A percentile compares a stretch with the other conserved stretches of the same genome.
These are phyloP conservation scores for Empidonax alnorum DNA, from an alignment of 2,113 vertebrate genomes.

Conservation along the genomic window DNA sequence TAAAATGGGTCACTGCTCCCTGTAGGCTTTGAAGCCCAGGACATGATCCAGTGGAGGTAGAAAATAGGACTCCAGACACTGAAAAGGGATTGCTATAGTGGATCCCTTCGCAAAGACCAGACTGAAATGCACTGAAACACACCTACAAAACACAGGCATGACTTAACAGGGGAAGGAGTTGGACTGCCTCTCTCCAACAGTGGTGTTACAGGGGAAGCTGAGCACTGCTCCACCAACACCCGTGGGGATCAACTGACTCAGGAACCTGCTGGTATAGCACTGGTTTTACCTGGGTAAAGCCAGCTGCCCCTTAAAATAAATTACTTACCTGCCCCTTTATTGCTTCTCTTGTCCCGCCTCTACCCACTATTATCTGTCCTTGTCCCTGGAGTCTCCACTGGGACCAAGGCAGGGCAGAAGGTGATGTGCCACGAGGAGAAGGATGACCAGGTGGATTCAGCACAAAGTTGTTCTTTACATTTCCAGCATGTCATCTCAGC, in stretches of 20 bases:
- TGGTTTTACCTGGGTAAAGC: not conserved
- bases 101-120: not conserved
- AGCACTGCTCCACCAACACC: not conserved
- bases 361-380: not conserved
- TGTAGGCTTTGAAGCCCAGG: not conserved
- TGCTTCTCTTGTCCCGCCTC: not conserved
- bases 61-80: not conserved
- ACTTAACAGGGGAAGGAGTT: not conserved
- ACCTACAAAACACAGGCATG: not conserved
- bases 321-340: fast-evolving
- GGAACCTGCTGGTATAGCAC: not conserved
- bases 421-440: not conserved
- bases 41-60: not conserved
- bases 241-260: not conserved
- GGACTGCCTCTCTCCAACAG: fast-evolving
- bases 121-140: not conserved
- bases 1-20: not conserved
- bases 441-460: not conserved
- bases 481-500: not conserved
- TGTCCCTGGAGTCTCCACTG: not conserved
- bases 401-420: not conserved
- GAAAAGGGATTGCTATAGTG: not conserved
- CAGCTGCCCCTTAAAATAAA: not conserved
- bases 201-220: not conserved
- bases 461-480: not conserved